A percentile compares a stretch with the other conserved stretches of the same genome.
phyloP scores from a whole-genome alignment of 2,888 invertebrate genomes.

The Agriopis marginaria region DNA sequence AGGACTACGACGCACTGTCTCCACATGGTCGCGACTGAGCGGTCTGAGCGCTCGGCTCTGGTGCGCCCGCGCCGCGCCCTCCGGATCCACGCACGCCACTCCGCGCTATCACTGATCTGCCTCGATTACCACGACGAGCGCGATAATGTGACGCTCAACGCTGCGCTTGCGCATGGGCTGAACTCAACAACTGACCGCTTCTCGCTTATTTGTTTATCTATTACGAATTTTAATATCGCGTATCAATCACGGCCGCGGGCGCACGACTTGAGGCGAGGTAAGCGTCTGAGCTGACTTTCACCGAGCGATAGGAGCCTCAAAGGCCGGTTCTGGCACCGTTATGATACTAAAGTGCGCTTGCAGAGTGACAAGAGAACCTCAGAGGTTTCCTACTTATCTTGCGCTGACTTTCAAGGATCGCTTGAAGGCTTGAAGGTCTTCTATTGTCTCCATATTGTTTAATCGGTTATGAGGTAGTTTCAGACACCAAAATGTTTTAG shows the following conservation, averaged over 20 bases:
- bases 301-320: constrained; percentile 69
- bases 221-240: constrained; percentile 60
- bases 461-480: not conserved
- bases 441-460: constrained; percentile 35
- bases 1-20: constrained; percentile 71
- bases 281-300: constrained; percentile 84
- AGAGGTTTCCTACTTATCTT: constrained; percentile 46
- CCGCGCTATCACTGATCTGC: constrained; percentile 72
- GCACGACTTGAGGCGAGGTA: constrained; percentile 67
- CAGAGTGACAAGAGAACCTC: constrained; percentile 58
- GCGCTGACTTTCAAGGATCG: constrained; percentile 41
- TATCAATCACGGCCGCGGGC: constrained; percentile 61
- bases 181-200: constrained; percentile 30
- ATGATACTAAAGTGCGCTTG: constrained; percentile 74
- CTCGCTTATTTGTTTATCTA: constrained; percentile 73
- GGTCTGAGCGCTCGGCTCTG: constrained; percentile 48
- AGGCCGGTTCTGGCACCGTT: constrained; percentile 79
- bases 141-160: constrained; percentile 64
- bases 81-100: constrained; percentile 62
- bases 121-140: constrained; percentile 61
- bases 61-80: constrained; percentile 56
- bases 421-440: constrained; percentile 23
- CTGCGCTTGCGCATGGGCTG: constrained; percentile 60
- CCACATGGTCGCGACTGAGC: constrained; percentile 74
- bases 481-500: not conserved